These are phyloP conservation scores for Anoplopoma fimbria DNA, from an alignment of 2,113 vertebrate species.

Conservation along the genomic window DNA sequence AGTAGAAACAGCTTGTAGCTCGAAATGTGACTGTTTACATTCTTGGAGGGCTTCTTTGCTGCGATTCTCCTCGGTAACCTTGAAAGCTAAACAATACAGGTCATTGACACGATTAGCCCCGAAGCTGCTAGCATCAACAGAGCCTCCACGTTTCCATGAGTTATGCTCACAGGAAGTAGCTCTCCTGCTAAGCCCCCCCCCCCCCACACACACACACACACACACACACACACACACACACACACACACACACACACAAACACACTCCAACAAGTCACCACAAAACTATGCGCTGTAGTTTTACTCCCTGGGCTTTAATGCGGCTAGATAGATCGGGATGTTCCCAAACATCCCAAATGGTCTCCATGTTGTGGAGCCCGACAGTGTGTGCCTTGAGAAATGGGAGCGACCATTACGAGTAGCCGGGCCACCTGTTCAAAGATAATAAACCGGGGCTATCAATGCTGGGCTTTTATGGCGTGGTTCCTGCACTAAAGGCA, in stretches of 20 bases:
- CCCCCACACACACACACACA: neutral
- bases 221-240: no score
- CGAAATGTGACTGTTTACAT: slow-evolving; percentile 74
- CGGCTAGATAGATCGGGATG: slow-evolving; percentile 64
- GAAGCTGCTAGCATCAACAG: slow-evolving; percentile 65
- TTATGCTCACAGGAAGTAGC: slow-evolving; percentile 67
- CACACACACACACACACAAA: no score
- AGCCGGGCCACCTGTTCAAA: slow-evolving; percentile 82
- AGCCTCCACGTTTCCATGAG: slow-evolving; percentile 62
- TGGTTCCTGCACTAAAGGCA: slow-evolving; percentile 78
- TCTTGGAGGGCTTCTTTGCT: slow-evolving; percentile 62
- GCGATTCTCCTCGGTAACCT: slow-evolving; percentile 69
- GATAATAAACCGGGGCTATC: slow-evolving; percentile 83
- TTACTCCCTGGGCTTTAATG: slow-evolving; percentile 63
- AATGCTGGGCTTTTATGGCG: slow-evolving; percentile 78
- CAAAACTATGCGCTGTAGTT: slow-evolving; percentile 70
- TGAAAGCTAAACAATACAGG: slow-evolving; percentile 76
- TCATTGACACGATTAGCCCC: slow-evolving; percentile 75
- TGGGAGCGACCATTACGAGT: slow-evolving; percentile 59
- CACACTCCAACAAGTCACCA: slow-evolving; percentile 59
- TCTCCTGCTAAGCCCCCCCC: slow-evolving; percentile 27
- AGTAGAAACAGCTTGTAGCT: slow-evolving; percentile 66
- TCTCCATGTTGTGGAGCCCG: slow-evolving; percentile 54
- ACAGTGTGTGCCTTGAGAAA: slow-evolving; percentile 57
- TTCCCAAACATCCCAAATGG: slow-evolving; percentile 75